phyloP scores from a whole-genome alignment of 2,888 invertebrate species.

The Agonopterix arenella region DNA sequence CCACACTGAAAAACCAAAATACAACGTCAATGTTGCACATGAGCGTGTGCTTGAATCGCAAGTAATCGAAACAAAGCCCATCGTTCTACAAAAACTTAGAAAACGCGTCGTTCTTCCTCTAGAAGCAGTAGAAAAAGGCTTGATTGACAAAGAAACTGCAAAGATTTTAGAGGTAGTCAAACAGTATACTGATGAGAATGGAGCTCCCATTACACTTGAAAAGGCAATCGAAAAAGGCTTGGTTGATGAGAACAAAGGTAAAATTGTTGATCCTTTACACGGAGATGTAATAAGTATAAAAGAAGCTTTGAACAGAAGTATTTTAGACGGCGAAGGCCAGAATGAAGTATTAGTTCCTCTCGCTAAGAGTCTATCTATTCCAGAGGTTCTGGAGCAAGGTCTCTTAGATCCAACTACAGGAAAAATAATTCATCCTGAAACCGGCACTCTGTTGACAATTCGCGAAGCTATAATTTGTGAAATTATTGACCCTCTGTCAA shows the following conservation, averaged over 20 bases:
- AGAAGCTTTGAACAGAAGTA: constrained; percentile 89
- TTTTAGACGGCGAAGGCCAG: constrained; percentile 85
- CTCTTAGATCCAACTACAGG: constrained; percentile 84
- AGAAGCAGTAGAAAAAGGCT: constrained; percentile 86
- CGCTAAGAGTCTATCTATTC: constrained; percentile 87
- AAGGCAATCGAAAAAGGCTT: constrained; percentile 84
- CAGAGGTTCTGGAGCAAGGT: constrained; percentile 91
- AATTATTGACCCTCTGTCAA: constrained; percentile 89
- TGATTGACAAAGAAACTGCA: constrained; percentile 87
- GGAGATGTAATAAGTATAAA: constrained; percentile 88
- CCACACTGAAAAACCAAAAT: constrained; percentile 80
- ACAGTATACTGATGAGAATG: constrained; percentile 74
- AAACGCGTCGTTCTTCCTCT: constrained; percentile 84
- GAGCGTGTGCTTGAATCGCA: constrained; percentile 76
- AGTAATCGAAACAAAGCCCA: constrained; percentile 80
- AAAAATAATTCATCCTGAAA: constrained; percentile 92
- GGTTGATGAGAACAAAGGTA: constrained; percentile 84
- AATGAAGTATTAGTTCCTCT: constrained; percentile 88
- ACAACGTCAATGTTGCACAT: constrained; percentile 79
- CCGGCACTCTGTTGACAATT: constrained; percentile 85
- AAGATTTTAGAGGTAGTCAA: constrained; percentile 80
- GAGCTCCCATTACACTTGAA: constrained; percentile 81
- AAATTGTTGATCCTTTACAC: constrained; percentile 88
- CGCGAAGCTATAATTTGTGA: constrained; percentile 92
- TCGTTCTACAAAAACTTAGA: constrained; percentile 86